Base-by-base conservation (phyloP, 2,888 invertebrate genomes). In the Anoplius nigerrimus region DNA sequence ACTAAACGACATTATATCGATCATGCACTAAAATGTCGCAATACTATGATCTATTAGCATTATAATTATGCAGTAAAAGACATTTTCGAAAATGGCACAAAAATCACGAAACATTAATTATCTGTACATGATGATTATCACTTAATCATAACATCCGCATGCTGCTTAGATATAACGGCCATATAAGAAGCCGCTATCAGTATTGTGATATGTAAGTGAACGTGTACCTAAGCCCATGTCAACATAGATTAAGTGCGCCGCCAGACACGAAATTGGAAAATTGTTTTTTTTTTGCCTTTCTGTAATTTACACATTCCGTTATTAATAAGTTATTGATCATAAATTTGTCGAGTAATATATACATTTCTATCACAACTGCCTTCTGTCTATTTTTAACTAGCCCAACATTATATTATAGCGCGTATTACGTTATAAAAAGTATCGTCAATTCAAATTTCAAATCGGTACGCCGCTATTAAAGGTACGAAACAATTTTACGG, bases 201-300 rank as follows among this genome's bases (percentile, higher is more conserved):
- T 60, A 59, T 64, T 72, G 55, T 70, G 54, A 63, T 27, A 63
- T 65, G 55, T 15, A 43, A 52, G 55, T 34, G 11, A 11, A 34
- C 22, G 51, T 55, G 51, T 24, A 61, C 20, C 43, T 58, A 4
- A 45, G 59, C 15, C 58, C 45, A 60, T 66, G 65, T 48, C 64
- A 55, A 54, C 24, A 54, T 45, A 57, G 57, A 62, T 45, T 45
- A 59, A 34, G 62, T 27, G 24, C 51, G 27, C 62, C 66, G 54
- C 57, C 24, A 57, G n/a, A 52, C 55, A 71, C 16, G 2, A 66
- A 45, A 21, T 21, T n/a, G 13, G 6, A 58, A 22, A 66, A 54
- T 21, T 13, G 57, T 43, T 63, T 66, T 63, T 63, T 63, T 64
- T 63, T 20, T 72, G 57, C 20, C 53, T 61, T 13, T 34, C 34